Evolutionary conservation across 2,888 invertebrate genomes (phyloP).

Genomic region (Acrobasis repandana): DNA sequence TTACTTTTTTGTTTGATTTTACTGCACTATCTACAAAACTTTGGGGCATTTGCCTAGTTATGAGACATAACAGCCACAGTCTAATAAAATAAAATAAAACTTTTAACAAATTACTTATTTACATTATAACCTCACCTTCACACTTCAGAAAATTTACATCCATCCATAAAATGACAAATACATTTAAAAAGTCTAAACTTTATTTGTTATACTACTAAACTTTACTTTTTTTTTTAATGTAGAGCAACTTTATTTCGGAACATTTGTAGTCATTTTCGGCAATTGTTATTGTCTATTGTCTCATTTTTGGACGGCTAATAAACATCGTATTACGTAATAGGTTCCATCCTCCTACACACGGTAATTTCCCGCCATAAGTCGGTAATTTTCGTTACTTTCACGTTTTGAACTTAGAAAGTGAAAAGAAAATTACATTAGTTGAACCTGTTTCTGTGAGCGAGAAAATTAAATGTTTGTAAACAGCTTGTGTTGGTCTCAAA

Average conservation of each 20-base stretch:
- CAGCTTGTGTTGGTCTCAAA: not conserved
- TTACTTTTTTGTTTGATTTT: no score
- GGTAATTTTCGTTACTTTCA: conserved; percentile 48
- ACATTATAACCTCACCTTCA: no score
- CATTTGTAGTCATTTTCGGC: not conserved
- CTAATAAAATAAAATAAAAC: no score
- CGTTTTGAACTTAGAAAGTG: conserved; percentile 44
- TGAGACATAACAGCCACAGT: no score
- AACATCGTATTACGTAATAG: not conserved
- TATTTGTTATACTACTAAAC: no score
- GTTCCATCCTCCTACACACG: conserved; percentile 19
- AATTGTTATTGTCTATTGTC: conserved; percentile 10
- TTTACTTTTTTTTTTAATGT: no score
- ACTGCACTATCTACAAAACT: no score
- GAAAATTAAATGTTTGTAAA: conserved; percentile 37
- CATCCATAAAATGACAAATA: no score
- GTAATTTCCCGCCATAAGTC: conserved; percentile 25
- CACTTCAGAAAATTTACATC: no score
- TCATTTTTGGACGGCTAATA: conserved; percentile 10
- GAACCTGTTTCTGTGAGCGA: conserved; percentile 36
- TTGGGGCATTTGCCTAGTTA: no score
- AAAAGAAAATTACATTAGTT: conserved; percentile 49
- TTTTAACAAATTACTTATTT: no score
- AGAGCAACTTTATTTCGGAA: not conserved
- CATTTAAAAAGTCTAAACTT: no score